phyloP scores from a whole-genome alignment of 37 sponge, comb jelly and placozoan species.

The Oopsacas minuta region DNA sequence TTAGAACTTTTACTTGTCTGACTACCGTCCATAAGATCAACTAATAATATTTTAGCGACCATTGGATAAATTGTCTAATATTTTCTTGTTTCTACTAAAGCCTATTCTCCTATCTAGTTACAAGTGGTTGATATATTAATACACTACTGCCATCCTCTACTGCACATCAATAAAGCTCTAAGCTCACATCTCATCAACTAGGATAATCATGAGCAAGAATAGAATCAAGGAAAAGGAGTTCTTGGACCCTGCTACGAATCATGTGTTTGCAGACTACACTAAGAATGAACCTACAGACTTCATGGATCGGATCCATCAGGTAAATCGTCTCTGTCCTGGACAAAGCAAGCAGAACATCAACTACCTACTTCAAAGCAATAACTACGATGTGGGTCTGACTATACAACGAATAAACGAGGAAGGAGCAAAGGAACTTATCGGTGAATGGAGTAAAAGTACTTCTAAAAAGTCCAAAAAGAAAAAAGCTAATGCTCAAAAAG shows the following conservation, averaged over 20 bases:
- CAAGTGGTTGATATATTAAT: not conserved
- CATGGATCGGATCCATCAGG: constrained; percentile 7
- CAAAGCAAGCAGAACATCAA: constrained; percentile 12
- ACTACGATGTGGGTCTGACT: not conserved
- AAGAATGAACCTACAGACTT: not conserved
- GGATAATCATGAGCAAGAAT: not conserved
- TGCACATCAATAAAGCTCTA: not conserved
- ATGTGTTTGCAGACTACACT: not conserved
- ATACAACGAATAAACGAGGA: not conserved
- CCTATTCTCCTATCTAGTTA: no score
- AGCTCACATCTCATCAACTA: no score
- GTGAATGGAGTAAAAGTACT: not conserved
- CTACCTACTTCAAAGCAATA: not conserved
- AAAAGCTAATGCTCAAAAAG: not conserved
- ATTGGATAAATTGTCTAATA: no score
- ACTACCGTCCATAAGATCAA: no score
- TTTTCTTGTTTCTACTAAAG: no score
- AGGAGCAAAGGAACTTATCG: not conserved
- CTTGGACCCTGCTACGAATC: not conserved
- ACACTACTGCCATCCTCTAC: not conserved
- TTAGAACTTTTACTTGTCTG: no score
- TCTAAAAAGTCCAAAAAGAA: not conserved
- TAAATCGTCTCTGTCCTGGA: not conserved
- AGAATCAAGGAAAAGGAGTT: not conserved
- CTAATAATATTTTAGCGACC: no score